Base-by-base conservation (phyloP, 2,888 invertebrate genomes). In the Chymomyza amoena region DNA sequence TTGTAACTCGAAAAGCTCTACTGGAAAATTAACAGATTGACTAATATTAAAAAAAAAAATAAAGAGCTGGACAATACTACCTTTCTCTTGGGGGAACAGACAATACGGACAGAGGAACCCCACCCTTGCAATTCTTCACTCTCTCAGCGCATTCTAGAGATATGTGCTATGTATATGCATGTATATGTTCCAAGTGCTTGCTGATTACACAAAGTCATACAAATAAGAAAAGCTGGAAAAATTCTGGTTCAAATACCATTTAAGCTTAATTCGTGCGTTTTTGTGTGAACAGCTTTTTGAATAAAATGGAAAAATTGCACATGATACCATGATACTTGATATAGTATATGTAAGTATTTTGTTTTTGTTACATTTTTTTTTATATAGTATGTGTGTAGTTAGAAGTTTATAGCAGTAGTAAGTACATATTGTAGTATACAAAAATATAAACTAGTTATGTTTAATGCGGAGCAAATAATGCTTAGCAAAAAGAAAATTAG, bases 401-500 rank as follows among this genome's bases (percentile, higher is more conserved):
- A 71, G 82, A 88, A 83, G 83, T 78, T 84, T 76, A 79, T 83
- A 80, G 83, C 83, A 78, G 76, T 81, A 80, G 70, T 69, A 65
- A 69, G 75, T 76, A 73, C 39, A 45, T 45, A 45, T 66, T 78
- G 75, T 82, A 84, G 82, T 87, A 79, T 83, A 86, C 79, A 88
- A 83, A 88, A 84, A 81, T 79, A 79, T 80, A 86, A 80, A 82
- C 83, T 86, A 79, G 76, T 75, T 75, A 80, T 82, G 81, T 84
- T 87, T 70, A 79, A 89, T 88, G 89, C 84, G 83, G 87, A 88
- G 89, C 89, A 88, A 88, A 87, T 76, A 85, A 88, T 83, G 87
- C 80, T 84, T 81, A 87, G 88, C 88, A 85, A 86, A 87, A 84
- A 79, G 73, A 87, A 84, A 82, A 81, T 32, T 84, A 75, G 79